These are phyloP conservation scores for Musca domestica DNA, from an alignment of 1,140 invertebrate species.

Conservation along the genomic window DNA sequence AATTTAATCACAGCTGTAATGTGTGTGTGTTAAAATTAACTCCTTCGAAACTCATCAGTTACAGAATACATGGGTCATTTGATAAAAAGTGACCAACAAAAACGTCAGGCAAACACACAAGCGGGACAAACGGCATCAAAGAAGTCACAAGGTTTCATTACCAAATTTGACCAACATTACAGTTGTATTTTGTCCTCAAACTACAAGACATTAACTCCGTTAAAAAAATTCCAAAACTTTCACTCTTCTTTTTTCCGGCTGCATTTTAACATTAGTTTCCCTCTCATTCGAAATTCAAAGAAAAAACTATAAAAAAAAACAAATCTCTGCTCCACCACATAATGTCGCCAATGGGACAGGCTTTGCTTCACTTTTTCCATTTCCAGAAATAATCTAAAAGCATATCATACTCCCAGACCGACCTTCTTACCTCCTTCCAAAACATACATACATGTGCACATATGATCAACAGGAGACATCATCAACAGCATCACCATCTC, in stretches of 20 bases:
- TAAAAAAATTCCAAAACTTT: slow-evolving; percentile 3
- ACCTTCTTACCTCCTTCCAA: too few relatives aligned
- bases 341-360: too few relatives aligned
- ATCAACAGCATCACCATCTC: too few relatives aligned
- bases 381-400: background rate
- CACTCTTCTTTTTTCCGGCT: slow-evolving; percentile 8
- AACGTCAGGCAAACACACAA: background rate
- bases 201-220: background rate
- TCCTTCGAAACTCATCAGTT: too few relatives aligned
- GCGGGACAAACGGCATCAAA: background rate
- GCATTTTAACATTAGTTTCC: background rate
- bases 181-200: background rate
- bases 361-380: background rate
- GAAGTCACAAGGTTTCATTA: background rate
- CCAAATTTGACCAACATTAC: slow-evolving; percentile 21
- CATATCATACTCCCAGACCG: background rate
- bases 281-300: too few relatives aligned
- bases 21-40: too few relatives aligned
- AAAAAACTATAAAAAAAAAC: too few relatives aligned
- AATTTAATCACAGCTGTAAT: too few relatives aligned
- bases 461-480: too few relatives aligned
- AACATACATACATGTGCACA: too few relatives aligned
- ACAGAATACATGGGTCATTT: slow-evolving; percentile 10
- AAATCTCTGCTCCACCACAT: too few relatives aligned
- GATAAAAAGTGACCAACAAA: background rate